These are phyloP conservation scores for Dipodomys stephensi DNA, from an alignment of 2,113 vertebrate genomes.

Conservation along the genomic window DNA sequence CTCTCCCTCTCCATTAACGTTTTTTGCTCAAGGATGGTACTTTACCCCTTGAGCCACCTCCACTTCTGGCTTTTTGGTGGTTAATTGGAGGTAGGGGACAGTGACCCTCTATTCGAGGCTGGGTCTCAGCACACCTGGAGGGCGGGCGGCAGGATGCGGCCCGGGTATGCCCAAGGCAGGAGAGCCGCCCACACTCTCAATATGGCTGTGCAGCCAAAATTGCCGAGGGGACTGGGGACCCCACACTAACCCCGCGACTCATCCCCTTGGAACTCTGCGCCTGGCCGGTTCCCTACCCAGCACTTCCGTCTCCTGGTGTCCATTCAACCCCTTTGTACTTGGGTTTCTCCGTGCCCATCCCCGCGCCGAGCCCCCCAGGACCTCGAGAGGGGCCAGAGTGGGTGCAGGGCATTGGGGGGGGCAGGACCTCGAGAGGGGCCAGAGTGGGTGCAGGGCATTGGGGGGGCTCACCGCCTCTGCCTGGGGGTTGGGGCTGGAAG, in stretches of 20 bases:
- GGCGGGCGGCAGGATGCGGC: no score
- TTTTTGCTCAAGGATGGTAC: no score
- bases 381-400: rapidly evolving
- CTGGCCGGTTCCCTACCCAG: not conserved
- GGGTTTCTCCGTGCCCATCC: not conserved
- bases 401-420: not conserved
- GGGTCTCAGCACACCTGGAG: no score
- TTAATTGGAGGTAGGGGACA: no score
- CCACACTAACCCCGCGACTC: not conserved
- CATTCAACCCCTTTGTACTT: not conserved
- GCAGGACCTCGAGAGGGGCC: rapidly evolving
- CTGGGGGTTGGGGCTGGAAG: not conserved
- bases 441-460: not conserved
- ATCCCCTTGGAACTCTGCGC: not conserved
- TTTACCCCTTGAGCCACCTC: no score
- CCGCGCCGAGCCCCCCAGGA: rapidly evolving
- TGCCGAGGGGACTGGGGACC: not conserved
- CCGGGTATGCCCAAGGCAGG: not conserved
- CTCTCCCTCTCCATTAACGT: no score
- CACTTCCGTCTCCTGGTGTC: not conserved
- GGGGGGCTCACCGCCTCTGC: not conserved
- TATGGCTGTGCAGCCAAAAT: not conserved
- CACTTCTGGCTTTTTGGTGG: no score
- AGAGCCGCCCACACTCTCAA: no score
- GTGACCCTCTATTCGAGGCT: not conserved